Percentiles rank a stretch among this genome's conserved stretches.
Conservation (phyloP, 1,140 invertebrate species). For the Drosophila bifasciata region DNA sequence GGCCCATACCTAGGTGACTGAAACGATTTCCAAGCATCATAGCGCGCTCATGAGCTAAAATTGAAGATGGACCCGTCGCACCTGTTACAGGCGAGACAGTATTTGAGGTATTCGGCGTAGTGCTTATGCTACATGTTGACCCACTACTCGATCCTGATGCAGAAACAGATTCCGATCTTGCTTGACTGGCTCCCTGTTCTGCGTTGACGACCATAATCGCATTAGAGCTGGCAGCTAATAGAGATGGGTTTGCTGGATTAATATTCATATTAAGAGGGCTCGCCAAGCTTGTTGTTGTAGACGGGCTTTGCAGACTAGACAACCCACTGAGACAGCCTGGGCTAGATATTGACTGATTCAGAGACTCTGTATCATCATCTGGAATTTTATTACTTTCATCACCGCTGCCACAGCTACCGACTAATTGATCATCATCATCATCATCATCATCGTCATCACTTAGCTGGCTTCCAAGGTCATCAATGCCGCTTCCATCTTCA, state of each 20-base stretch:
- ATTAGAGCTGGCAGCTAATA: conserved; percentile 28
- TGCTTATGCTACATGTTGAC: conserved; percentile 58
- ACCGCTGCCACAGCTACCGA: conserved; percentile 86
- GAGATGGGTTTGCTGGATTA: conserved; percentile 78
- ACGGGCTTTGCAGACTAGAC: conserved; percentile 91
- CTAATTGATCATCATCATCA: conserved; percentile 88
- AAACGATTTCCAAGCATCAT: conserved; percentile 76
- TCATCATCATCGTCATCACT: conserved; percentile 89
- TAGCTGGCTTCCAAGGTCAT: conserved; percentile 81
- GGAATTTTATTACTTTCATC: conserved; percentile 89
- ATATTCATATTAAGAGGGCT: conserved; percentile 87
- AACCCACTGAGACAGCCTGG: conserved; percentile 90
- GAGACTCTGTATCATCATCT: conserved; percentile 87
- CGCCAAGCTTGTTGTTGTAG: conserved; percentile 87
- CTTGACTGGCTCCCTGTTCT: conserved; percentile 32
- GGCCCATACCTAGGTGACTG: conserved; percentile 75
- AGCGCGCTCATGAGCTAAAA: conserved; percentile 47
- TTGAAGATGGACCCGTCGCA: conserved; percentile 19
- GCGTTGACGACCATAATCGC: conserved; percentile 19
- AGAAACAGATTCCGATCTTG: conserved; percentile 25
- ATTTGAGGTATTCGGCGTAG: conserved; percentile 68
- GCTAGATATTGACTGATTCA: conserved; percentile 89
- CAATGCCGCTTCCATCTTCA: conserved; percentile 86
- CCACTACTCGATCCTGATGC: conserved; percentile 48
- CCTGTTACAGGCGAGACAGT: conserved; percentile 53